A percentile compares a stretch with the other conserved stretches of the same genome.
phyloP scores from a whole-genome alignment of 2,888 invertebrate species.

The Stenoptilia bipunctidactyla region DNA sequence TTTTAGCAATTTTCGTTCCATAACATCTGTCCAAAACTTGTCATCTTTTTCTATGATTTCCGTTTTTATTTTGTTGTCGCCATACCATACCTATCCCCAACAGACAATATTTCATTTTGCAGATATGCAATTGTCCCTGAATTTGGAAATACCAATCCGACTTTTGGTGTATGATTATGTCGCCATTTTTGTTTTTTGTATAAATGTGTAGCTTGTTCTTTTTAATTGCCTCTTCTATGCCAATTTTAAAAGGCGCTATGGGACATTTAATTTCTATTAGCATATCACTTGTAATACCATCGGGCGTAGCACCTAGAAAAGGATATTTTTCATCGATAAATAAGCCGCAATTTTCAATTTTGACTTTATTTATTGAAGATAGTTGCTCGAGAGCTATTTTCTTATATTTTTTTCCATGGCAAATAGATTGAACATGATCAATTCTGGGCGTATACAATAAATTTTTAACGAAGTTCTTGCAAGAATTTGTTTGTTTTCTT shows the following conservation, averaged over 20 bases:
- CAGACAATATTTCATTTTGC: constrained; percentile 4
- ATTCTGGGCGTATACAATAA: constrained; percentile 5
- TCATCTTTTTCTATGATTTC: constrained; percentile 10
- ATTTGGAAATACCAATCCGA: constrained; percentile 7
- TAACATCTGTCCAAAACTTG: constrained; percentile 9
- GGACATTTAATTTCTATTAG: constrained; percentile 14
- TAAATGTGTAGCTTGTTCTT: background rate
- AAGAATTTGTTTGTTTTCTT: constrained; percentile 1
- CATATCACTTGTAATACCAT: constrained; percentile 9
- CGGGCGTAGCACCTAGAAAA: constrained; percentile 11
- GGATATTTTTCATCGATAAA: constrained; percentile 8
- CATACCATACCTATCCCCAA: constrained; percentile 9
- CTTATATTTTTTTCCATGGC: constrained; percentile 4
- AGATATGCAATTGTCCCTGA: constrained; percentile 12
- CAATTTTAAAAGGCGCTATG: constrained; percentile 6
- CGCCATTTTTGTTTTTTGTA: background rate
- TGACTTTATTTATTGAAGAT: background rate
- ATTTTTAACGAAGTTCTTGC: background rate
- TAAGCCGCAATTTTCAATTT: constrained; percentile 8
- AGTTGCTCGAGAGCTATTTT: constrained; percentile 2
- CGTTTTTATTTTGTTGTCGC: constrained; percentile 9
- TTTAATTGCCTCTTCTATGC: constrained; percentile 6
- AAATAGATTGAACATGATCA: constrained; percentile 4
- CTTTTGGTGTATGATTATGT: background rate
- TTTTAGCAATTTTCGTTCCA: constrained; percentile 5